Base-by-base conservation (phyloP, 2,888 invertebrate genomes). In the Apocheima hispidaria region DNA sequence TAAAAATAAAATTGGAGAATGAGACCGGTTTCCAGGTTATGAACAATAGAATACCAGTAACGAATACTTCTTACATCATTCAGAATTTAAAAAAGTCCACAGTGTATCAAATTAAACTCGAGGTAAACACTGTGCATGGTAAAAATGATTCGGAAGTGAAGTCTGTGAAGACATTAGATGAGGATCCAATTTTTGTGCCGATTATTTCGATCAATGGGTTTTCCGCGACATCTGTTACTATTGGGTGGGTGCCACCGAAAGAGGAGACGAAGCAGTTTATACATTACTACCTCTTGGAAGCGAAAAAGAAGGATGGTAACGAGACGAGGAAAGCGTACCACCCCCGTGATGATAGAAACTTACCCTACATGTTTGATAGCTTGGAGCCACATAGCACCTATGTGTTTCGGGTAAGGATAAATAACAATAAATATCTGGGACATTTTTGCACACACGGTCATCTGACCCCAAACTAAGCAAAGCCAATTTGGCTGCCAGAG, bases 331-430 rank as follows among this genome's bases (percentile, higher is more conserved):
- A 94, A 73, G 94, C 96, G 0, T 92, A 95, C 21, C 95, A 96
- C 76, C 93, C 94, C 12, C 93, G 94, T 12, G 95, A 96, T 61
- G 93, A 93, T 0, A 90, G 93, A 21, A 95, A 95, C 72, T 90
- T 95, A 57, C 94, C 96, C 0, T 97, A 96, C 72, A 96, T 97
- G 94, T 97, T 98, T 79, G 94, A 94, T 36, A 94, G 96, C 78
- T 87, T 98, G 51, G 94, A 95, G 70, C 96, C 97, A 0, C 96
- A 96, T 14, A 97, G 96, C 28, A 96, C 95, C 26, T 98, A 98
- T 75, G 93, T 94, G 65, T 97, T 98, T 81, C 95, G 95, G 93
- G 96, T 95, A 73, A 74, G 75, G 43, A n/a, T 26, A 4, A 26
- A 1, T 7, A 1, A 2, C 4, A 26, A n/a, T n/a, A n/a, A n/a